A percentile compares a stretch with the other conserved stretches of the same genome.
Evolutionary conservation across 2,797 vertebrate genomes (phyloP).

Genomic region (Ibycter americanus): DNA sequence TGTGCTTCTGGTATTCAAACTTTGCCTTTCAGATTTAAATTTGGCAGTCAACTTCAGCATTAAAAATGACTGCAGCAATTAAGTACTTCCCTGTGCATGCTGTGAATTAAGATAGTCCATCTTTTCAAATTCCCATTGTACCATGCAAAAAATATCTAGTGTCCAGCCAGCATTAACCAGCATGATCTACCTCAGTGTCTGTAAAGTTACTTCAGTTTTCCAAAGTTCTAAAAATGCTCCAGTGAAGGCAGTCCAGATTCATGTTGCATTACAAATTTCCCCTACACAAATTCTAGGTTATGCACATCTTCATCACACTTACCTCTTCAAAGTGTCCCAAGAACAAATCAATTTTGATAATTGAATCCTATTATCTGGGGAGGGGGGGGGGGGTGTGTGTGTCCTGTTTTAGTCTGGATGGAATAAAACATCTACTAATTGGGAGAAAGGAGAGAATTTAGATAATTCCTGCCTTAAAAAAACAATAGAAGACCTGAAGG

Average conservation of each 20-base stretch:
- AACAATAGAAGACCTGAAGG: background rate
- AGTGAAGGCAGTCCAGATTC: background rate
- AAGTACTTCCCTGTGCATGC: background rate
- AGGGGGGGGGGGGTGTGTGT: too few species aligned
- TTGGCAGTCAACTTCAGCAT: background rate
- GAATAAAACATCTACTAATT: background rate
- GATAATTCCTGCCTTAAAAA: background rate
- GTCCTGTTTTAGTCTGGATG: background rate
- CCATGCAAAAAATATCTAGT: background rate
- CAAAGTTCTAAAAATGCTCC: background rate
- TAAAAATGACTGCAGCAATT: background rate
- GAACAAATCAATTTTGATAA: background rate
- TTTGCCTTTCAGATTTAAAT: background rate
- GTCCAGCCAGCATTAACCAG: background rate
- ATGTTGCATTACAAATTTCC: background rate
- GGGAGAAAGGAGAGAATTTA: background rate
- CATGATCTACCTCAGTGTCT: background rate
- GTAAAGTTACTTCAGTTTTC: background rate
- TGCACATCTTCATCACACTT: background rate
- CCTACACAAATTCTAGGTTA: background rate
- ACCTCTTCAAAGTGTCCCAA: background rate
- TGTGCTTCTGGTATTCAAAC: background rate
- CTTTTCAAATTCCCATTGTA: background rate
- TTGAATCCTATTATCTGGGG: background rate
- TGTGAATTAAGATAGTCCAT: background rate